Percentiles rank a stretch among this genome's conserved stretches.
These are phyloP conservation scores for Bothrops alternatus DNA, from an alignment of 2,797 vertebrate species.

Conservation along the genomic window DNA sequence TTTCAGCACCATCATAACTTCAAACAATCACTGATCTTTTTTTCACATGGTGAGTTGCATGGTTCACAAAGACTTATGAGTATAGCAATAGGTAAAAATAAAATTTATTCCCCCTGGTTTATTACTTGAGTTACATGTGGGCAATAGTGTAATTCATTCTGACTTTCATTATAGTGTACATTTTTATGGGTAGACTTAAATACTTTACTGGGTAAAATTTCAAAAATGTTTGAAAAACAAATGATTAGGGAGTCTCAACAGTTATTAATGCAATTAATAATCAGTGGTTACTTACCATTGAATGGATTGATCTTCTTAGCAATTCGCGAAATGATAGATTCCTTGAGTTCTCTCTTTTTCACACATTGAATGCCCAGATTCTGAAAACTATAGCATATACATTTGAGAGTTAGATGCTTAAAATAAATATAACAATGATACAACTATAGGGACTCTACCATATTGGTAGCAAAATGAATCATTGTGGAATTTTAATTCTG, in stretches of 20 bases:
- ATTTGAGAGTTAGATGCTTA: constrained; percentile 38
- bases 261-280: constrained; percentile 7
- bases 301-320: constrained; percentile 90
- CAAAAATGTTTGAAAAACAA: background rate
- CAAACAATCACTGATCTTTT: background rate
- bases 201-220: background rate
- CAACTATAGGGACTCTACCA: constrained; percentile 13
- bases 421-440: background rate
- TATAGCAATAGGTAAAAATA: background rate
- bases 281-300: constrained; percentile 78
- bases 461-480: background rate
- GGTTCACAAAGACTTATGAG: background rate
- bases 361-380: constrained; percentile 98
- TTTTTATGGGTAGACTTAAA: background rate
- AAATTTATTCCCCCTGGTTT: background rate
- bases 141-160: background rate
- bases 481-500: background rate
- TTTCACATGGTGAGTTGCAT: background rate
- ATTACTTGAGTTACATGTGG: background rate
- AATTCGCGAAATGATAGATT: constrained; percentile 88
- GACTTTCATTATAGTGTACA: background rate
- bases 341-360: constrained; percentile 92
- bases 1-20: background rate
- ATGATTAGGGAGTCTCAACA: background rate
- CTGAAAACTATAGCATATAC: constrained; percentile 85